Conservation (phyloP, 2,113 vertebrate genomes). For the Hystrix brachyura region DNA sequence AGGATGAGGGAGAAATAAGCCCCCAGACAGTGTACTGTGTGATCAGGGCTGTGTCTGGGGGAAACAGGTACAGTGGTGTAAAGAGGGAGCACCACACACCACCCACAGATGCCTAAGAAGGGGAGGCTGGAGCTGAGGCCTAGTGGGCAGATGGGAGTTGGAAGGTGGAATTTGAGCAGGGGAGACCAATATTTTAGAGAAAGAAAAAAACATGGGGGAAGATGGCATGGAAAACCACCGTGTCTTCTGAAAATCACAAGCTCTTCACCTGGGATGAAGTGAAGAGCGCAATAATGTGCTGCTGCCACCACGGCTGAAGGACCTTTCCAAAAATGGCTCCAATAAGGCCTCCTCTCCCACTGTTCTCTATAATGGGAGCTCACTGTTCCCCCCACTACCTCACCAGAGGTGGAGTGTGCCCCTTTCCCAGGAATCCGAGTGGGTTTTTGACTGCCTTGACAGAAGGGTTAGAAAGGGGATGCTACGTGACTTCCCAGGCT, state of each 20-base stretch:
- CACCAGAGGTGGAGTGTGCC: background rate
- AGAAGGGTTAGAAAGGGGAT: background rate
- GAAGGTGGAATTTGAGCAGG: background rate
- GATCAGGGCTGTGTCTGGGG: background rate
- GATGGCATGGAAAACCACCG: background rate
- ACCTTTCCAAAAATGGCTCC: background rate
- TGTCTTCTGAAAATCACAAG: background rate
- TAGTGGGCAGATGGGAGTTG: background rate
- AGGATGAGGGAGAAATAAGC: background rate
- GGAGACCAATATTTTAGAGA: background rate
- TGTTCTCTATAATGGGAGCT: background rate
- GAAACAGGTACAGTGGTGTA: rapidly evolving
- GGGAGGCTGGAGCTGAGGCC: background rate
- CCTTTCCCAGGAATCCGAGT: background rate
- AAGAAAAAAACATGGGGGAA: background rate
- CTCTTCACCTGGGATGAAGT: background rate
- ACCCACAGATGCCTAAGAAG: background rate
- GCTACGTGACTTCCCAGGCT: background rate
- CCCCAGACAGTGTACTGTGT: background rate
- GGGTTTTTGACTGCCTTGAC: background rate
- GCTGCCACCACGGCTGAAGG: rapidly evolving
- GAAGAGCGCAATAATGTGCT: background rate
- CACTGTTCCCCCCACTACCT: background rate
- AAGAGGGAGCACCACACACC: background rate
- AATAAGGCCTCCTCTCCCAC: background rate